Conservation (phyloP, 92 coral and sea anemone genomes). For the Paragorgia papillata region DNA sequence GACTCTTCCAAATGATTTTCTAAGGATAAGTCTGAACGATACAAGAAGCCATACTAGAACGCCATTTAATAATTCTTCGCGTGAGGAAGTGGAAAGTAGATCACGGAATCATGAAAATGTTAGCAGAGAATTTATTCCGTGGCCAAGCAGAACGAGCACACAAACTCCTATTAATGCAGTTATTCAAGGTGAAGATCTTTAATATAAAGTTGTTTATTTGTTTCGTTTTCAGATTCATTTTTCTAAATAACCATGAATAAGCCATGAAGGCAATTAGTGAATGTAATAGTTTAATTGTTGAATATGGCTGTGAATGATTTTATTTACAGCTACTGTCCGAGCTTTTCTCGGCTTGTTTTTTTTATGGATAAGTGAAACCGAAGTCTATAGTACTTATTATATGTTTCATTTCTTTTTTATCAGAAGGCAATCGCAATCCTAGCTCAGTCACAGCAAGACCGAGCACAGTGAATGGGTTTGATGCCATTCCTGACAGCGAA, state of each 20-base stretch:
- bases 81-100: background rate
- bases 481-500: conserved; percentile 19
- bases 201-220: background rate
- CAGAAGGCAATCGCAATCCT: too few species aligned
- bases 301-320: too few species aligned
- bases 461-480: conserved; percentile 8
- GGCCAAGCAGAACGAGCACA: conserved; percentile 72
- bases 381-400: too few species aligned
- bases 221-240: background rate
- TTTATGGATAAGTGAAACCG: too few species aligned
- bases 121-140: conserved; percentile 70
- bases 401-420: too few species aligned
- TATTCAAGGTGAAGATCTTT: conserved; percentile 62
- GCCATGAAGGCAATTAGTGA: too few species aligned
- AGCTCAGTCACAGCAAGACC: conserved; percentile 1
- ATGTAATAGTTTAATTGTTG: too few species aligned
- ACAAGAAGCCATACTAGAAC: background rate
- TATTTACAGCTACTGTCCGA: too few species aligned
- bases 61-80: background rate
- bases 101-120: conserved; percentile 80
- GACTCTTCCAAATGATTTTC: conserved; percentile 82
- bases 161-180: conserved; percentile 76
- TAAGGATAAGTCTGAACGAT: conserved; percentile 65
- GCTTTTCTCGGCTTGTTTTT: too few species aligned
- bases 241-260: too few species aligned